Percentiles rank a stretch among this genome's conserved stretches.
Conservation (phyloP, 2,113 vertebrate genomes). For the Athene noctua region DNA sequence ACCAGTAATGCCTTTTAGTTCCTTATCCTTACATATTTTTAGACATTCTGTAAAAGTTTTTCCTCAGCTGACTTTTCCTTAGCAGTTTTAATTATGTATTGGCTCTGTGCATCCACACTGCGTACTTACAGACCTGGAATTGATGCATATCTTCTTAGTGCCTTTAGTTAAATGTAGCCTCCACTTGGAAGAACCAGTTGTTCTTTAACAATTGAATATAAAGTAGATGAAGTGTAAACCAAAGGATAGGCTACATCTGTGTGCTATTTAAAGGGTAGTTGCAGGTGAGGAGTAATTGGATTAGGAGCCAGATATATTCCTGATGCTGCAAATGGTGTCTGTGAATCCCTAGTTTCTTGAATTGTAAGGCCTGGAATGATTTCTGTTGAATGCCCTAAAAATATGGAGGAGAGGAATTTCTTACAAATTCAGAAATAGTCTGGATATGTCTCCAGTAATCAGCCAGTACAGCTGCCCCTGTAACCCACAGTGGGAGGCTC, state of each 20-base stretch:
- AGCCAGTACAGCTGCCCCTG: fast-evolving
- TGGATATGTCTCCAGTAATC: neutral
- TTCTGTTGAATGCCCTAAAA: neutral
- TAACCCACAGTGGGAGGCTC: fast-evolving
- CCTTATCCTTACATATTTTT: fast-evolving
- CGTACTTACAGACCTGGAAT: too few species aligned
- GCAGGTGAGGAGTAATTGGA: neutral
- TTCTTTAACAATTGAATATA: neutral
- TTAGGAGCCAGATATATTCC: fast-evolving
- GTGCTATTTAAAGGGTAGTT: neutral
- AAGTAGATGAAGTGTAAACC: fast-evolving
- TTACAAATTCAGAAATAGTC: fast-evolving
- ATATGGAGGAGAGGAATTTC: fast-evolving
- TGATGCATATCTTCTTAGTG: fast-evolving
- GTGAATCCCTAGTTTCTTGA: too few species aligned
- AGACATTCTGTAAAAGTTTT: fast-evolving
- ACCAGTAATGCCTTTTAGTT: fast-evolving
- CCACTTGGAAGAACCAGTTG: fast-evolving
- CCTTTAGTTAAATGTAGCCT: fast-evolving
- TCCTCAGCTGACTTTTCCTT: fast-evolving
- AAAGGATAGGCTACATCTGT: neutral
- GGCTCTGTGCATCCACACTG: fast-evolving
- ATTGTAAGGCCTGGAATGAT: fast-evolving
- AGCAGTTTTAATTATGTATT: fast-evolving
- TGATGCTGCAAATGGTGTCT: fast-evolving